These are phyloP conservation scores for Symphodus melops DNA, from an alignment of 2,113 vertebrate species.

Conservation along the genomic window DNA sequence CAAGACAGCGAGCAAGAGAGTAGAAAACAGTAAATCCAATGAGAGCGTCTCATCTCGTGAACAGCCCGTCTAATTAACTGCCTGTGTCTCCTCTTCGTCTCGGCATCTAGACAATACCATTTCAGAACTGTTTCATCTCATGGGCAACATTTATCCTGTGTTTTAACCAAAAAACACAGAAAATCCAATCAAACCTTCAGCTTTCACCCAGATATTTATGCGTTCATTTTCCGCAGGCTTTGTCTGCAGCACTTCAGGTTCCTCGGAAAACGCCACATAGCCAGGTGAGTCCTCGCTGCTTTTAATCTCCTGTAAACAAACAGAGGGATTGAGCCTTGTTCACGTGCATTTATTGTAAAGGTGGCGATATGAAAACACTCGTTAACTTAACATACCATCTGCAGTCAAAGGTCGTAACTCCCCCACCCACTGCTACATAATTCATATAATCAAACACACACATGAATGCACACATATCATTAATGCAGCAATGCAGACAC, in stretches of 20 bases:
- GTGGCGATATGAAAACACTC: slow-evolving; percentile 32
- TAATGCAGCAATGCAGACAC: slow-evolving; percentile 34
- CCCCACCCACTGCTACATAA: slow-evolving; percentile 57
- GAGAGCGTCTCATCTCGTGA: slow-evolving; percentile 37
- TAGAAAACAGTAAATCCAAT: slow-evolving; percentile 44
- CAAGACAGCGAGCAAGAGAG: slow-evolving; percentile 48
- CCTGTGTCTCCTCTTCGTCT: slow-evolving; percentile 60
- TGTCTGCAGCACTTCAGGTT: slow-evolving; percentile 99
- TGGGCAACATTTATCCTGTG: slow-evolving; percentile 10
- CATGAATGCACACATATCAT: slow-evolving; percentile 40
- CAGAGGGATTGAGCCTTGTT: slow-evolving; percentile 8
- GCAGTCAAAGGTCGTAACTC: slow-evolving; percentile 38
- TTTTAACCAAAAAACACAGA: slow-evolving; percentile 16
- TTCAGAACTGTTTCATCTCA: slow-evolving; percentile 37
- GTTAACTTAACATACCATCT: slow-evolving; percentile 54
- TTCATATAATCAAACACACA: slow-evolving; percentile 54
- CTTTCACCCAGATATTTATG: neutral
- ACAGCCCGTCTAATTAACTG: slow-evolving; percentile 54
- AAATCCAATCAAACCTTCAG: slow-evolving; percentile 11
- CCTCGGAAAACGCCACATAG: slow-evolving; percentile 95
- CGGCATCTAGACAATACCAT: slow-evolving; percentile 31
- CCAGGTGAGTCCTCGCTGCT: slow-evolving; percentile 85
- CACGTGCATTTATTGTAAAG: slow-evolving; percentile 24
- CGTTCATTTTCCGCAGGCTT: slow-evolving; percentile 81
- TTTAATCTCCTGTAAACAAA: neutral